A percentile compares a stretch with the other conserved stretches of the same genome.
phyloP scores from a whole-genome alignment of 2,888 invertebrate genomes.

The Polyommatus icarus region DNA sequence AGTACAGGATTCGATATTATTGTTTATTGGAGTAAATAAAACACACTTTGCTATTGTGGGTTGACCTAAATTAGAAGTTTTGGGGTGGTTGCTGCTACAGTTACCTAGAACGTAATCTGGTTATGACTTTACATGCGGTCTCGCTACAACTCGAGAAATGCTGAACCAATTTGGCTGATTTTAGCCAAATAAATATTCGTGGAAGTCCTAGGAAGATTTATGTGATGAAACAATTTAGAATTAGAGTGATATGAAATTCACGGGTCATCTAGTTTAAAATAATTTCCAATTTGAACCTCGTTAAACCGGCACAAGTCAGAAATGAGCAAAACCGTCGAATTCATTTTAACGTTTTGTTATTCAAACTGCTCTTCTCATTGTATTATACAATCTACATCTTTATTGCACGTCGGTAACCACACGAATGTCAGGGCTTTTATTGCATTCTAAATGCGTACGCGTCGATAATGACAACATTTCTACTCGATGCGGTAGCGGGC shows the following conservation, averaged over 20 bases:
- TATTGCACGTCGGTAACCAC: slow-evolving; percentile 51
- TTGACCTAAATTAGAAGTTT: neutral
- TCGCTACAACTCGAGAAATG: too few species aligned
- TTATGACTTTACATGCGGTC: too few species aligned
- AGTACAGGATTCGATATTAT: slow-evolving; percentile 28
- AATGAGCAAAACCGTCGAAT: neutral
- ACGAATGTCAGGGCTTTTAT: slow-evolving; percentile 60
- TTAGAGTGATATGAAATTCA: too few species aligned
- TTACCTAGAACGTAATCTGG: too few species aligned
- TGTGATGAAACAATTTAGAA: too few species aligned
- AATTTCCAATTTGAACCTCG: neutral
- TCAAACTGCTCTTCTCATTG: neutral
- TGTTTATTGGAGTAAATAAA: neutral
- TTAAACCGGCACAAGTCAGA: neutral
- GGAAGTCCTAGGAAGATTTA: too few species aligned
- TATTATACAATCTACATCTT: slow-evolving; percentile 14
- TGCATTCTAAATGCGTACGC: slow-evolving; percentile 69
- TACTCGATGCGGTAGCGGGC: slow-evolving; percentile 71
- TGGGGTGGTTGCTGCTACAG: neutral
- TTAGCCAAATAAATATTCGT: too few species aligned
- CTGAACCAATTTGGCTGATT: too few species aligned
- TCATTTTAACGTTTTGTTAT: slow-evolving; percentile 8
- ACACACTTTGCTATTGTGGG: neutral
- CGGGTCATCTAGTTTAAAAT: neutral
- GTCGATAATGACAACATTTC: slow-evolving; percentile 76